These are phyloP conservation scores for Yponomeuta malinellus DNA, from an alignment of 2,888 invertebrate genomes.

Conservation along the genomic window DNA sequence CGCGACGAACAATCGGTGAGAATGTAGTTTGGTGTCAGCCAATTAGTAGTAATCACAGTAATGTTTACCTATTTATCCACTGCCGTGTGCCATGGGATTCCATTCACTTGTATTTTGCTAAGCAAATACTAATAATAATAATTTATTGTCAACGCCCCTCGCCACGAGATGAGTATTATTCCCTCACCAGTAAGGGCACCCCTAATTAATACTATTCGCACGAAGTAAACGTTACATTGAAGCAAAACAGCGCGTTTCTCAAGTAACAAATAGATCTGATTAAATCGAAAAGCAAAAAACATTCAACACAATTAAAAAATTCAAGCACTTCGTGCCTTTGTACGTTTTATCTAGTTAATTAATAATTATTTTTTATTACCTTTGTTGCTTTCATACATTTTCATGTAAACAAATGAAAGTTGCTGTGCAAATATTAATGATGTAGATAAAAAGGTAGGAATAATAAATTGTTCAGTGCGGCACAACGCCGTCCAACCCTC, in stretches of 20 bases:
- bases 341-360: not conserved
- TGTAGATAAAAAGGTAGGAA: not conserved
- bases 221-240: not conserved
- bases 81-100: not conserved
- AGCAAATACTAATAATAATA: not conserved
- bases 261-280: not conserved
- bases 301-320: not conserved
- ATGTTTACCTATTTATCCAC: constrained; percentile 7
- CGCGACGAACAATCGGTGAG: constrained; percentile 10
- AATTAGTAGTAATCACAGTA: constrained; percentile 7
- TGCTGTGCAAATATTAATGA: not conserved
- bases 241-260: not conserved
- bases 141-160: not conserved
- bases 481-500: not conserved
- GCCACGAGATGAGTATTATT: not conserved
- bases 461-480: not conserved
- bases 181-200: not conserved
- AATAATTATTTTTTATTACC: not conserved
- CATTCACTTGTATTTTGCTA: constrained; percentile 1
- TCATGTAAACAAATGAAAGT: not conserved
- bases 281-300: not conserved
- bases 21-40: constrained; percentile 12
- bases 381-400: not conserved
- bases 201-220: not conserved
- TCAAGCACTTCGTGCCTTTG: not conserved